Conservation (phyloP, 2,797 vertebrate genomes). For the Heliangelus exortis region DNA sequence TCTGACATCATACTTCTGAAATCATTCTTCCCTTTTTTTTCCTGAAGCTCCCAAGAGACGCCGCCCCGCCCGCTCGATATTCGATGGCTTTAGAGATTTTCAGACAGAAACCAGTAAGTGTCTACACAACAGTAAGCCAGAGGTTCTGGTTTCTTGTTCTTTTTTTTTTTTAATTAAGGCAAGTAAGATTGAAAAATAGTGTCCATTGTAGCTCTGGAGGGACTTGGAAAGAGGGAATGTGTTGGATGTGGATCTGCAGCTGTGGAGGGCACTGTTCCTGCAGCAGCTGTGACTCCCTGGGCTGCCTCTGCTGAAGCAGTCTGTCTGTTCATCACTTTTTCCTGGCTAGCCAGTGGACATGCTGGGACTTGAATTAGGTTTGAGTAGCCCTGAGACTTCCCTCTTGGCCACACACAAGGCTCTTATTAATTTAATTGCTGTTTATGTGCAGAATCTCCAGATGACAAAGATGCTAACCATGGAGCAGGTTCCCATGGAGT, state of each 20-base stretch:
- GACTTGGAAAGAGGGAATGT: background rate
- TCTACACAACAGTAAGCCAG: conserved; percentile 39
- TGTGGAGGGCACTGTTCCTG: too few relatives aligned
- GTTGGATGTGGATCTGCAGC: background rate
- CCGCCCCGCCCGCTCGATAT: conserved; percentile 96
- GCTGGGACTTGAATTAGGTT: background rate
- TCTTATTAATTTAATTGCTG: background rate
- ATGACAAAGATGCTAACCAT: background rate
- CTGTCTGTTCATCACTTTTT: background rate
- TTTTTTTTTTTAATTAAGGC: background rate
- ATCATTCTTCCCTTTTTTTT: background rate
- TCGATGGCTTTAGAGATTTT: conserved; percentile 98
- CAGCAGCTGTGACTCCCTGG: too few relatives aligned
- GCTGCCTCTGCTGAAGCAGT: too few relatives aligned
- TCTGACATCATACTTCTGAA: background rate
- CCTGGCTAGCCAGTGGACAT: background rate
- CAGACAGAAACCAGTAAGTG: conserved; percentile 98
- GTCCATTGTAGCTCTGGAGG: background rate
- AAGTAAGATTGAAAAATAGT: background rate
- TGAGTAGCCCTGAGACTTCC: background rate
- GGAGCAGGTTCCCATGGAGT: background rate
- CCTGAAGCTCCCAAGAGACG: conserved; percentile 93
- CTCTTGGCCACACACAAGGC: background rate
- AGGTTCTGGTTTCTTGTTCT: background rate
- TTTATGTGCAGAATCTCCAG: background rate